Conservation (phyloP, 2,113 vertebrate species). For the human region GRCh38 chr12:51210001-51210500, state of each 20-base stretch:
- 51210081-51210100: too few species aligned
- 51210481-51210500: not conserved
- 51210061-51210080: too few species aligned
- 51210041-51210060: too few species aligned
- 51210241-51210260: not conserved
- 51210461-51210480: not conserved
- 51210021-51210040: too few species aligned
- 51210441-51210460: not conserved
- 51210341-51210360: not conserved
- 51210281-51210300: not conserved
- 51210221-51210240: not conserved
- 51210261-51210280: not conserved
- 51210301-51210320: not conserved
- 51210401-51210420: not conserved
- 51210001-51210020: too few species aligned
- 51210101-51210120: too few species aligned
- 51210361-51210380: not conserved
- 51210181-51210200: not conserved
- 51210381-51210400: not conserved
- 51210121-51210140: too few species aligned
- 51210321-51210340: not conserved
- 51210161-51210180: too few species aligned
- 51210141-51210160: too few species aligned
- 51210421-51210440: not conserved
- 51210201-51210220: not conserved